Conservation (phyloP, 30 jellyfish, hydroid and myxozoan genomes). For the Aurelia coerulea region DNA sequence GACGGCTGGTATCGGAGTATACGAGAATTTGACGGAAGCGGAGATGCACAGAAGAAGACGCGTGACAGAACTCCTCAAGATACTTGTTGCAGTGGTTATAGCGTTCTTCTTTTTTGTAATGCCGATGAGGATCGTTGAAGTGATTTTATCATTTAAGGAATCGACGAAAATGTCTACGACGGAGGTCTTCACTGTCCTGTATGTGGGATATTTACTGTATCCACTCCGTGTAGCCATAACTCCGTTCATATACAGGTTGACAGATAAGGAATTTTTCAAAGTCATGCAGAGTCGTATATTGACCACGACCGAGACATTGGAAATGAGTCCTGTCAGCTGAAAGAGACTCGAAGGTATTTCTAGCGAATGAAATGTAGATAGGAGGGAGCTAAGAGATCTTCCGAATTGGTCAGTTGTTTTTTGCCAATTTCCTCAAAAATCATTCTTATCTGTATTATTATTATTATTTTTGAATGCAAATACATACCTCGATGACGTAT, state of each 20-base stretch:
- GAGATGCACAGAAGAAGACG: neutral
- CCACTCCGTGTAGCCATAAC: conserved; percentile 19
- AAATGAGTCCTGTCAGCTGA: too few species aligned
- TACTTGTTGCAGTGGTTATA: conserved; percentile 3
- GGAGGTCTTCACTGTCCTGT: neutral
- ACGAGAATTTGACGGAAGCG: neutral
- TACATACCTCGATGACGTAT: too few species aligned
- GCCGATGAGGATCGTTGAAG: conserved; percentile 11
- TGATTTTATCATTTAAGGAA: neutral
- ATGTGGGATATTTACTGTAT: neutral
- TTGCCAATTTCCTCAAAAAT: too few species aligned
- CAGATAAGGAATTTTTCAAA: conserved; percentile 19
- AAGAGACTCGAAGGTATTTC: too few species aligned
- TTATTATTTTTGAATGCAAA: too few species aligned
- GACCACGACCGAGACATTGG: too few species aligned
- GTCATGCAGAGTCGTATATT: neutral
- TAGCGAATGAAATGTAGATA: too few species aligned
- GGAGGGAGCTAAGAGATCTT: too few species aligned
- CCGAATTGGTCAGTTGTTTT: too few species aligned
- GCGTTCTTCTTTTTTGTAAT: conserved; percentile 14
- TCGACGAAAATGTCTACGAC: too few species aligned
- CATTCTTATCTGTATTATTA: too few species aligned
- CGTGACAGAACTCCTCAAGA: conserved; percentile 13
- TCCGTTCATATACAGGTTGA: conserved; percentile 40
- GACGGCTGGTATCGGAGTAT: neutral